Evolutionary conservation across 2,797 vertebrate genomes (phyloP), one percentile per base, ranked within the genome.

Genomic region (Philypnodon macrostomus): DNA sequence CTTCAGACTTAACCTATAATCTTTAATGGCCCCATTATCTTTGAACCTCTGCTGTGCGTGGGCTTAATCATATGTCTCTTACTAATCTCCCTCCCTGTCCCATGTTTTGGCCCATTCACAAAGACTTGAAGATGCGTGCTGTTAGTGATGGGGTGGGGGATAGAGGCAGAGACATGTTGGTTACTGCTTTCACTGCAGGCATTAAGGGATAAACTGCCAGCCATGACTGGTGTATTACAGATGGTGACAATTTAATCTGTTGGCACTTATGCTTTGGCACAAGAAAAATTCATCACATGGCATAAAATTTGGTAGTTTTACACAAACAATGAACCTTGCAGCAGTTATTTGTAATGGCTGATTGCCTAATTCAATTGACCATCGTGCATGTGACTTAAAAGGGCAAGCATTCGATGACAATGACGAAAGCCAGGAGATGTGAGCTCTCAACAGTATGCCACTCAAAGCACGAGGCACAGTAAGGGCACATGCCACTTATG

Each of bases 1-100:
- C 76, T 73, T 85, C 67, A 75, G 72, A 76, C 76, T 85, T 81
- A 87, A 69, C 69, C n/a, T n/a, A 73, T 76, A 68, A 59, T 76
- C 79, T 73, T 78, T 78, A 79, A 78, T 77, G 71, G 50, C 70
- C 67, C 66, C 74, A 58, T 85, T 87, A 83, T 75, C 74, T 82
- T 75, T 83, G 66, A 80, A 84, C 67, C 67, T 72, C 63, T 79
- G 77, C 74, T 80, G 66, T 73, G 61, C 16, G 8, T 41, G 55
- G 52, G 71, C 67, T 77, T 80, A 81, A 80, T 74, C 63, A 79
- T 79, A 79, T 83, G 84, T 79, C 65, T 65, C 60, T 67, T 53
- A 60, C 70, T 80, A 84, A 85, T 82, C 78, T 80, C 66, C 40
- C 2, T 36, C 50, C 62, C 53, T 9, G 38, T 68, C 60, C 56